Evolutionary conservation across 2,113 vertebrate species (phyloP), one percentile per base, ranked within the genome.

Genomic region (Oxyura jamaicensis): DNA sequence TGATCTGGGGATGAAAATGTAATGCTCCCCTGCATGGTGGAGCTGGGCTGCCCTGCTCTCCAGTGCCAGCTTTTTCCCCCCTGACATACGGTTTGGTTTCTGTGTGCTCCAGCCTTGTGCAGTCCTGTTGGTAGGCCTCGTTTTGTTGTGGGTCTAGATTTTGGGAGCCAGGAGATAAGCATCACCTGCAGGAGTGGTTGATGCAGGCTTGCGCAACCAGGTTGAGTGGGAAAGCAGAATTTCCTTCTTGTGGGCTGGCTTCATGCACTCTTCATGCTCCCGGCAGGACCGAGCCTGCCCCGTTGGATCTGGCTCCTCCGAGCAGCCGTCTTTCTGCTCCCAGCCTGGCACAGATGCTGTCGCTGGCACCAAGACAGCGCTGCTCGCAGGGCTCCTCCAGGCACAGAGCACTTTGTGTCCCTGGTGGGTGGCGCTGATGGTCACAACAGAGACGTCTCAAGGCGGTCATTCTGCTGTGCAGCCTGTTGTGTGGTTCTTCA

Each of bases 221-320:
- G 21, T 19, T 75, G 41, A 58, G 41, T 59, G 91, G 76, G 73
- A 94, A 95, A 59, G 3, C 18, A 65, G 48, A 85, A 52, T 48
- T 95, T 83, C 60, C 44, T 67, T 86, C 5, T 5, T 36, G 22
- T 33, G 60, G n/a, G 11, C 42, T 85, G 71, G 25, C 63, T 91
- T 84, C 13, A 4, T 58, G 76, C 80, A 73, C 0, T 0, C 18
- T 81, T 83, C 29, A 19, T 55, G 25, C 8, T 60, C 15, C 33
- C 8, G 10, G 26, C 79, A 84, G 86, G 93, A 85, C 41, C 56
- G 42, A 96, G 92, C 92, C 55, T 95, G 95, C 60, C 39, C 39
- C 1, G 1, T 1, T 91, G 91, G 72, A 77, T 91, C 56, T 63
- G 28, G 67, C 76, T 50, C 62, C 81, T 93, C n/a, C 11, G 52